Evolutionary conservation across 35 echinoderm and acorn worm genomes (phyloP).

Genomic region (Holothuria glaberrima): DNA sequence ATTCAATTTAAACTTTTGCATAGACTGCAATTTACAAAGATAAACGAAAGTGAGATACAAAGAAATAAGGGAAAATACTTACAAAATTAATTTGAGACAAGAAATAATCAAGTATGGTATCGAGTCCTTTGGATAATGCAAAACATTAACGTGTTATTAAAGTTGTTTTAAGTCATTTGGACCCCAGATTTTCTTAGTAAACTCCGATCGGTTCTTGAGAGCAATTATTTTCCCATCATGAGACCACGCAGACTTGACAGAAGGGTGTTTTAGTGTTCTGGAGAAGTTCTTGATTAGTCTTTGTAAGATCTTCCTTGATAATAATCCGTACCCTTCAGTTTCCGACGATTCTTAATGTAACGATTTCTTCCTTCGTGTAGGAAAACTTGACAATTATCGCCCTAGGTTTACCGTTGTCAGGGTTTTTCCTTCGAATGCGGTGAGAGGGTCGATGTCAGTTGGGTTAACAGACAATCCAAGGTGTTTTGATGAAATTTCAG

Average conservation of each 20-base stretch:
- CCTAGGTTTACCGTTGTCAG: neutral
- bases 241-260: too few species aligned
- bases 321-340: too few species aligned
- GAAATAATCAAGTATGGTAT: neutral
- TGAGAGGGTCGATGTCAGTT: neutral
- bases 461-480: neutral
- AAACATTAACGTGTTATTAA: neutral
- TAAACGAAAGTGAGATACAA: neutral
- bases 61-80: neutral
- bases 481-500: neutral
- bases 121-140: neutral
- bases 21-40: neutral
- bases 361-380: too few species aligned
- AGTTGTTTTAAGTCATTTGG: constrained; percentile 2
- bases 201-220: neutral
- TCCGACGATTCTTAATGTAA: too few species aligned
- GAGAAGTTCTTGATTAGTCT: too few species aligned
- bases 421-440: neutral
- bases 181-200: too few species aligned
- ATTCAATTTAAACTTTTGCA: neutral
- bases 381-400: neutral
- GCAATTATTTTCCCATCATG: too few species aligned
- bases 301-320: too few species aligned
- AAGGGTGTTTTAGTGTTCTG: too few species aligned
- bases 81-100: too few species aligned